These are phyloP conservation scores for Agrotis segetum DNA, from an alignment of 2,888 invertebrate genomes.

Conservation along the genomic window DNA sequence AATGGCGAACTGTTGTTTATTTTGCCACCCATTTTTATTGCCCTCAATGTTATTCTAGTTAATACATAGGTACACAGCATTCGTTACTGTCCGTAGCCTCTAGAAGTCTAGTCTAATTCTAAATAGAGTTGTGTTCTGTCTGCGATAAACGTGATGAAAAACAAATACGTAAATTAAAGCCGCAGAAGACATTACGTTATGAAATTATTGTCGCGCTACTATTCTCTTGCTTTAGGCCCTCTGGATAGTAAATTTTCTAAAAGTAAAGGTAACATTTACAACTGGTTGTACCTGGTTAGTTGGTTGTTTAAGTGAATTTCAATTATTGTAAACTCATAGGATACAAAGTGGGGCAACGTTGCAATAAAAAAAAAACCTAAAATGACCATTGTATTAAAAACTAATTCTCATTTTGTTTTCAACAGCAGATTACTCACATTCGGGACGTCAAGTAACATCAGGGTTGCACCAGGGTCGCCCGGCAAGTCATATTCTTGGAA, in stretches of 20 bases:
- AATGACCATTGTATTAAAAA: too few relatives aligned
- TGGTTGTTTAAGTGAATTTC: too few relatives aligned
- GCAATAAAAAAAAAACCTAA: too few relatives aligned
- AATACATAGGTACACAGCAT: neutral
- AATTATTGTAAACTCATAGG: too few relatives aligned
- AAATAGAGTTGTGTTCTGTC: too few relatives aligned
- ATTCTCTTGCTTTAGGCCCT: neutral
- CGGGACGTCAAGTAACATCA: conserved; percentile 90
- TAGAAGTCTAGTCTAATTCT: too few relatives aligned
- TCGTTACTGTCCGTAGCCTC: too few relatives aligned
- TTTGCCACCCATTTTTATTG: neutral
- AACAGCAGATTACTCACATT: conserved; percentile 83
- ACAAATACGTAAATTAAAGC: neutral
- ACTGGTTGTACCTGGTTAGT: too few relatives aligned
- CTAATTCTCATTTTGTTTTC: neutral
- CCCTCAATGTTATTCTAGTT: neutral
- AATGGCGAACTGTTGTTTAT: neutral
- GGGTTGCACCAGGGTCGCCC: conserved; percentile 93
- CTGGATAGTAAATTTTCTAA: neutral
- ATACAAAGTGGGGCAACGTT: too few relatives aligned
- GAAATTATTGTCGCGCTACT: neutral
- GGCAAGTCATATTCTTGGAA: conserved; percentile 97
- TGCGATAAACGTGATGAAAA: neutral
- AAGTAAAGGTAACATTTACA: neutral
- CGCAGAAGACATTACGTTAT: neutral